phyloP scores from a whole-genome alignment of 2,113 vertebrate genomes.

The Macrotis lagotis region DNA sequence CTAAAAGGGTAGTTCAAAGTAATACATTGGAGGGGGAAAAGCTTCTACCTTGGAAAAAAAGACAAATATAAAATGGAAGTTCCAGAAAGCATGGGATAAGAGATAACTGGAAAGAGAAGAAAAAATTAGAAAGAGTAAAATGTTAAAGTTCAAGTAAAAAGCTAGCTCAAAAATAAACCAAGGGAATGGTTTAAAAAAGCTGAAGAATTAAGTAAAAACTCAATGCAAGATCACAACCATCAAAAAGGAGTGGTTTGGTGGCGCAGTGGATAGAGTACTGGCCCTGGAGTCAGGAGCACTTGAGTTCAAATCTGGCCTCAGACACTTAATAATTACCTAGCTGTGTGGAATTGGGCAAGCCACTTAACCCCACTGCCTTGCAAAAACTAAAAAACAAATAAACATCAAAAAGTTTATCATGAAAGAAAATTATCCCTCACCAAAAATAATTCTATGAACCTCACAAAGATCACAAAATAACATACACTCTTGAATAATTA shows the following conservation, averaged over 20 bases:
- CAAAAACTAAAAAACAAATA: too few species aligned
- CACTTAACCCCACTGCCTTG: too few species aligned
- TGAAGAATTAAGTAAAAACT: not conserved
- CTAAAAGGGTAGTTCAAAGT: not conserved
- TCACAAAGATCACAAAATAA: not conserved
- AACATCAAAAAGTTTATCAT: too few species aligned
- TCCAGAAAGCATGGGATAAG: not conserved
- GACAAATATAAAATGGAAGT: not conserved
- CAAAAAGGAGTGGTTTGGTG: too few species aligned
- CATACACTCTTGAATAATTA: not conserved
- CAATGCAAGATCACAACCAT: not conserved
- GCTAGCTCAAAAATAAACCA: not conserved
- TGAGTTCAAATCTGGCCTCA: too few species aligned
- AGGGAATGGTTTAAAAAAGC: not conserved
- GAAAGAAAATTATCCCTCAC: not conserved
- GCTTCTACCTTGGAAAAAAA: not conserved
- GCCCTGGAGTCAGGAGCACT: too few species aligned
- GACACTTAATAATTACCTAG: too few species aligned
- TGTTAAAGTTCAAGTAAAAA: not conserved
- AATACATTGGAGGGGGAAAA: not conserved
- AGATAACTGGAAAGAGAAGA: not conserved
- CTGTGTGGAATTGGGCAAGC: too few species aligned
- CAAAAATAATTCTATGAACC: not conserved
- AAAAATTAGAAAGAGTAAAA: not conserved
- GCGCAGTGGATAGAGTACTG: too few species aligned